Base-by-base conservation (phyloP, 1,140 invertebrate species). In the Trachelipus rathkii region DNA sequence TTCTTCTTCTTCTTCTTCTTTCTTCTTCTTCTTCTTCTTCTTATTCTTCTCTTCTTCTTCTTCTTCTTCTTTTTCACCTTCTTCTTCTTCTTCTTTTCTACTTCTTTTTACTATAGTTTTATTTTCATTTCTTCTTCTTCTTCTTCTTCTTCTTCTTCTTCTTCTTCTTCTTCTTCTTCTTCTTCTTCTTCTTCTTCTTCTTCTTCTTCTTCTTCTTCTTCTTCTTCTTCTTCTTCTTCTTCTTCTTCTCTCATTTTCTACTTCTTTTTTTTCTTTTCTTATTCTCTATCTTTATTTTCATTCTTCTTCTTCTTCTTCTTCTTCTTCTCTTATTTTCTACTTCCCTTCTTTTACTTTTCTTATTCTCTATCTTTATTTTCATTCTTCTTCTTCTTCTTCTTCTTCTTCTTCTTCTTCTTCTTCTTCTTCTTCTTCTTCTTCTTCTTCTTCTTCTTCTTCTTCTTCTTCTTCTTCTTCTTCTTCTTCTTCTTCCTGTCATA, bases 161-260 rank as follows among this genome's bases (percentile, higher is more conserved):
- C 21, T 24, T 10, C 10, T 10, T 21, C 68, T 70, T 70, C 21
- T 23, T 21, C 21, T 24, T n/a, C 9, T 10, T 70, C 13, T 70
- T 70, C 50, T n/a, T 10, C n/a, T 10, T n/a, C 50, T 53, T n/a
- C 50, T 53, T 53, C 50, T 10, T 53, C 50, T 10, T 53, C 10
- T n/a, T n/a, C n/a, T n/a, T 53, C n/a, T n/a, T n/a, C n/a, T n/a
- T 53, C 50, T 53, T n/a, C n/a, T n/a, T 53, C 50, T 53, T n/a
- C n/a, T 53, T 53, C 50, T 53, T n/a, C n/a, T n/a, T 53, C 50
- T 53, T n/a, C n/a, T 53, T n/a, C 50, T 53, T n/a, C n/a, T n/a
- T 53, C 50, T 53, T n/a, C n/a, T n/a, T n/a, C n/a, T n/a, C n/a
- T n/a, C n/a, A n/a, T n/a, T n/a, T n/a, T n/a, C n/a, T n/a, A n/a